Conservation (phyloP, 1,140 invertebrate genomes). For the Drosophila mayri region DNA sequence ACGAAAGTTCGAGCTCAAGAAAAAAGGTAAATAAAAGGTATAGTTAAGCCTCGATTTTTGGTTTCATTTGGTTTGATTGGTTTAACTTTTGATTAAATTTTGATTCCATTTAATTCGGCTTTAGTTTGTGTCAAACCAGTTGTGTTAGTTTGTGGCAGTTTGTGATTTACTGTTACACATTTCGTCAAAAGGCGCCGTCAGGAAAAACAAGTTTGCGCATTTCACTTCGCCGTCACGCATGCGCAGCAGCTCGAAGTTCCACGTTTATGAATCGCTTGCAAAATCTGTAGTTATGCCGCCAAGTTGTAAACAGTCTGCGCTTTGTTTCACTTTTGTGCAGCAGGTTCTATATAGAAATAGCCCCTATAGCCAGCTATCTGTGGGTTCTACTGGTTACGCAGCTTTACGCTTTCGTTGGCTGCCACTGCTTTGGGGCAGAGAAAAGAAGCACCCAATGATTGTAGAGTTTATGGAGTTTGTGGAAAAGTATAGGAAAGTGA, state of each 20-base stretch:
- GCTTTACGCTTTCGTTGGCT: conserved; percentile 67
- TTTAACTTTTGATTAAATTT: conserved; percentile 12
- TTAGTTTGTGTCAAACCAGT: conserved; percentile 54
- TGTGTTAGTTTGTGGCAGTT: conserved; percentile 22
- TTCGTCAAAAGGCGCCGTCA: conserved; percentile 55
- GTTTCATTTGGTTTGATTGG: not conserved
- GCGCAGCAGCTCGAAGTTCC: conserved; percentile 26
- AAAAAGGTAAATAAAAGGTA: conserved; percentile 35
- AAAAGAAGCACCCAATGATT: not conserved
- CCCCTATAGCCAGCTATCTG: no score
- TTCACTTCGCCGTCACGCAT: conserved; percentile 69
- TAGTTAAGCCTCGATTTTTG: not conserved
- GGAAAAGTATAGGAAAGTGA: not conserved
- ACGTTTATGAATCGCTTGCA: conserved; percentile 45
- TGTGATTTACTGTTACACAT: conserved; percentile 68
- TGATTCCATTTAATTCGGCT: conserved; percentile 4
- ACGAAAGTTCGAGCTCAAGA: conserved; percentile 36
- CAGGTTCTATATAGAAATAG: conserved; percentile 16
- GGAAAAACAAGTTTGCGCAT: conserved; percentile 70
- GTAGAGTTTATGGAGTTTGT: not conserved
- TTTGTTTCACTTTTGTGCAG: conserved; percentile 66
- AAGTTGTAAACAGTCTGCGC: conserved; percentile 35
- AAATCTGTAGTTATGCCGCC: conserved; percentile 42
- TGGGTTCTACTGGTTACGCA: conserved; percentile 65
- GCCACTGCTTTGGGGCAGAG: conserved; percentile 32